A percentile compares a stretch with the other conserved stretches of the same genome.
These are phyloP conservation scores for Choristoneura rosaceana DNA, from an alignment of 2,888 invertebrate species.

Conservation along the genomic window DNA sequence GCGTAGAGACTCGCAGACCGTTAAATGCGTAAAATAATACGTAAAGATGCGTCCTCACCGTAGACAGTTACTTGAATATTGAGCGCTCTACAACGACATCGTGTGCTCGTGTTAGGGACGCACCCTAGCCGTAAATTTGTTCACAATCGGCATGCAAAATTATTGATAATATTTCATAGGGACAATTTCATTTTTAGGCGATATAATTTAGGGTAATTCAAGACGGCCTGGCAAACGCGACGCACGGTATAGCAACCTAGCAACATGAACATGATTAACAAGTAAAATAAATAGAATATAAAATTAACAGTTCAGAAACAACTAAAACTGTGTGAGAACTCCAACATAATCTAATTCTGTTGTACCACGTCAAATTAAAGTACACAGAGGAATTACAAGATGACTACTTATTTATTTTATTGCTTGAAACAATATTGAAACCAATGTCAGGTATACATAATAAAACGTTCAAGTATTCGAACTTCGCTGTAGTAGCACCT, in stretches of 20 bases:
- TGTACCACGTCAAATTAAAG: not conserved
- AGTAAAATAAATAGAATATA: slow-evolving; percentile 24
- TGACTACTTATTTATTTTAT: not conserved
- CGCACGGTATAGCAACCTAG: slow-evolving; percentile 19
- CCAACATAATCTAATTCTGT: not conserved
- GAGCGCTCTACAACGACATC: not conserved
- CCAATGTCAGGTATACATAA: not conserved
- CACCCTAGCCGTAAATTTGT: slow-evolving; percentile 25
- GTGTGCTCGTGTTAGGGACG: not conserved
- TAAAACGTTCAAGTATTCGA: slow-evolving; percentile 1
- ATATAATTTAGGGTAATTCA: slow-evolving; percentile 30
- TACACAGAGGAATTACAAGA: not conserved
- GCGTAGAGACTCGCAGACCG: slow-evolving; percentile 58
- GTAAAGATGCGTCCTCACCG: slow-evolving; percentile 33
- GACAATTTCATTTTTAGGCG: slow-evolving; percentile 30
- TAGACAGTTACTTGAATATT: not conserved
- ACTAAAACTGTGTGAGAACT: not conserved
- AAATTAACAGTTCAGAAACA: slow-evolving; percentile 1
- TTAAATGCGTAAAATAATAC: slow-evolving; percentile 56
- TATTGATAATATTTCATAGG: slow-evolving; percentile 21
- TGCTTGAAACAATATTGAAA: no score
- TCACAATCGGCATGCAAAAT: slow-evolving; percentile 36
- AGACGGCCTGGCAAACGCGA: slow-evolving; percentile 5
- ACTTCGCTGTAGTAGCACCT: slow-evolving; percentile 4
- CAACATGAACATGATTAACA: slow-evolving; percentile 30